Base-by-base conservation (phyloP, 2,888 invertebrate genomes). In the Apantesis nais region DNA sequence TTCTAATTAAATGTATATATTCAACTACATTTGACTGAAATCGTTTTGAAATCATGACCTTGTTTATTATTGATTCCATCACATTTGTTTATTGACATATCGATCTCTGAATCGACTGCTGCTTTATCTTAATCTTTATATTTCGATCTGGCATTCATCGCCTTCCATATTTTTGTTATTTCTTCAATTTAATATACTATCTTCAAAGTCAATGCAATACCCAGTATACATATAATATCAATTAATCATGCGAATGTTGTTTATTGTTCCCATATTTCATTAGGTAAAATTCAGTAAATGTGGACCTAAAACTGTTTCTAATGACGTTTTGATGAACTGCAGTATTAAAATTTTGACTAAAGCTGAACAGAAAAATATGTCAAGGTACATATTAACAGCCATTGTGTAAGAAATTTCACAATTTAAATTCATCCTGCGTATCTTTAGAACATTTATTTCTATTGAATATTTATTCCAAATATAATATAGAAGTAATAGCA, bases 41-140 rank as follows among this genome's bases (percentile, higher is more conserved):
- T 66, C 58, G 55, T 62, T 67, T 64, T 72, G 25, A 61, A 68
- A 70, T 58, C 67, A 63, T 71, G 68, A 58, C 70, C 68, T 75
- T 78, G 70, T 72, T 72, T 68, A 72, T 70, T 71, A 74, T 76
- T 77, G 67, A 64, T 73, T 73, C 64, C 48, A 52, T 60, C 52
- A 64, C 48, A 52, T n/a, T 60, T 67, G 60, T 58, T 62, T 60
- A 39, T 31, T 66, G 39, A 37, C 63, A 62, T 67, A 58, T 71
- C 34, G 44, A 60, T 60, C 29, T 58, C 63, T 44, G 12, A 63
- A 19, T 29, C 58, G 25, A 58, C 29, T 29, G 29, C 16, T 58
- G 14, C 29, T 25, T 58, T 29, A 58, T 58, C 29, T 58, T 58
- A 5, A 58, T 58, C 25, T 55, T 55, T 55, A 55, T 25, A 55